A percentile compares a stretch with the other conserved stretches of the same genome.
These are phyloP conservation scores for Hartigia nigra DNA, from an alignment of 2,888 invertebrate species.

Conservation along the genomic window DNA sequence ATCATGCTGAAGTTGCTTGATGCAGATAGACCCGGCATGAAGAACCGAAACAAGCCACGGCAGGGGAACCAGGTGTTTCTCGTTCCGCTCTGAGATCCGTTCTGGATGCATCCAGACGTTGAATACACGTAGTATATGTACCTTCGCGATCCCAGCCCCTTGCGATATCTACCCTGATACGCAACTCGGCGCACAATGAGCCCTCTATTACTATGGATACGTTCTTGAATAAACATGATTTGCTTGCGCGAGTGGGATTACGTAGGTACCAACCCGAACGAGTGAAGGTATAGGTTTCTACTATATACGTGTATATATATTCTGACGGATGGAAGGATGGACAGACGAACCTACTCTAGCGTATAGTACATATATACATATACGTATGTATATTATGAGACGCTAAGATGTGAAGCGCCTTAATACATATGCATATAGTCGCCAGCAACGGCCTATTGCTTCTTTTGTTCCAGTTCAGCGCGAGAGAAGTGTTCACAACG, in stretches of 20 bases:
- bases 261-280: conserved; percentile 22
- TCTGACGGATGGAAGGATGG: not conserved
- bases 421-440: conserved; percentile 41
- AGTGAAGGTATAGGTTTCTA: not conserved
- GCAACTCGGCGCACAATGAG: conserved; percentile 21
- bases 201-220: conserved; percentile 40
- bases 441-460: conserved; percentile 30
- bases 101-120: conserved; percentile 18
- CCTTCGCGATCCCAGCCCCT: conserved; percentile 22
- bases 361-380: not conserved
- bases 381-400: not conserved
- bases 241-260: conserved; percentile 36
- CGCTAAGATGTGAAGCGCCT: conserved; percentile 34
- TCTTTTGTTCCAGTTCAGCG: conserved; percentile 30
- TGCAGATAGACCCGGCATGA: not conserved
- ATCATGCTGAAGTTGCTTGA: not conserved
- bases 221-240: conserved; percentile 51
- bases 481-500: not conserved
- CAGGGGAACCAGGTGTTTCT: conserved; percentile 1
- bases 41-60: not conserved
- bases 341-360: not conserved
- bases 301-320: not conserved
- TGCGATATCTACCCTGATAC: conserved; percentile 23
- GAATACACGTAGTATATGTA: conserved; percentile 34
- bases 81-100: conserved; percentile 4